Conservation (phyloP, 2,888 invertebrate species). For the Trissoscelio sp. region DNA sequence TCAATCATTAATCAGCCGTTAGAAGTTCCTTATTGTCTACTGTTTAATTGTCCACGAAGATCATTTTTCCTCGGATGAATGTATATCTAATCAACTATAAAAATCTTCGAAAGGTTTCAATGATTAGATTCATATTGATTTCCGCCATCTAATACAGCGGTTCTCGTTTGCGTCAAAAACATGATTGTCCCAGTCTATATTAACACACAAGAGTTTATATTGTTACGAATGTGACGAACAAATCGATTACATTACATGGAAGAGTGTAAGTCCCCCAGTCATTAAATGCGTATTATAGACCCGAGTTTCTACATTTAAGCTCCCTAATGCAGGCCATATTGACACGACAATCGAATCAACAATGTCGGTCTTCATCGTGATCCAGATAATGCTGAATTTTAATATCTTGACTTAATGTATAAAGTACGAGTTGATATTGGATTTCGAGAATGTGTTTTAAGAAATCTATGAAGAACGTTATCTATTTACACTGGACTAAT, state of each 20-base stretch:
- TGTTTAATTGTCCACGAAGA: conserved; percentile 11
- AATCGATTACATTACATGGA: conserved; percentile 28
- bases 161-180: conserved; percentile 7
- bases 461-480: background rate
- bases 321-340: conserved; percentile 31
- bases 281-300: conserved; percentile 45
- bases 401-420: background rate
- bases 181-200: conserved; percentile 3
- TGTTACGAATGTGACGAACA: conserved; percentile 2
- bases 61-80: background rate
- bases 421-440: background rate
- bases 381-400: conserved; percentile 9
- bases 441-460: background rate
- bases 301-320: conserved; percentile 17
- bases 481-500: conserved; percentile 9
- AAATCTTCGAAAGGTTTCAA: conserved; percentile 14
- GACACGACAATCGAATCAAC: conserved; percentile 30
- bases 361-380: conserved; percentile 2
- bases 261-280: conserved; percentile 23
- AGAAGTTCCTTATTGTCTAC: conserved; percentile 6
- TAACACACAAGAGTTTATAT: background rate
- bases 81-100: background rate
- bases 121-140: conserved; percentile 33
- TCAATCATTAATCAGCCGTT: conserved; percentile 29
- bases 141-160: background rate